These are phyloP conservation scores for Thunnus maccoyii DNA, from an alignment of 2,113 vertebrate genomes.

Conservation along the genomic window DNA sequence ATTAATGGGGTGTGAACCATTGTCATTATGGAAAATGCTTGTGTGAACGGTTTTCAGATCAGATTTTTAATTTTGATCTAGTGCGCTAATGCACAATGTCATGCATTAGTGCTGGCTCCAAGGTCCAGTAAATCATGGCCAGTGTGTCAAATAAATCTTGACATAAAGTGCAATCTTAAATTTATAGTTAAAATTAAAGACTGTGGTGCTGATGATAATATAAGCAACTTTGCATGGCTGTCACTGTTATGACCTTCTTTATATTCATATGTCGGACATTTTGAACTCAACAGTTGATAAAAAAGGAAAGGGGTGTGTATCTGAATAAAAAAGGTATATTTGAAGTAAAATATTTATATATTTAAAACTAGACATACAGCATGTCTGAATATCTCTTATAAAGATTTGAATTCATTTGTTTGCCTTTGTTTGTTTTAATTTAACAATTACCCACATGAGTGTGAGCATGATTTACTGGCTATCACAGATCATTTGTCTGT, in stretches of 20 bases:
- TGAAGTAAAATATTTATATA: not conserved
- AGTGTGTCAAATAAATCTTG: not conserved
- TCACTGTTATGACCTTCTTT: no score
- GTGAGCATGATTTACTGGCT: conserved; percentile 29
- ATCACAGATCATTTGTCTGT: conserved; percentile 50
- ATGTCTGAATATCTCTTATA: not conserved
- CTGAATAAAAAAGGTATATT: not conserved
- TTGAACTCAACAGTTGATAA: not conserved
- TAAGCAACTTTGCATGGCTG: no score
- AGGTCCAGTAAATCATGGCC: not conserved
- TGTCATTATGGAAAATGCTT: conserved; percentile 4
- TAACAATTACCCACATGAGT: conserved; percentile 27
- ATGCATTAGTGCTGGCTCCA: not conserved
- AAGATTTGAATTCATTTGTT: conserved; percentile 1
- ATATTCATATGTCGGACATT: not conserved
- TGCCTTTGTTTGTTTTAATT: conserved; percentile 46
- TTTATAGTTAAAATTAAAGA: not conserved
- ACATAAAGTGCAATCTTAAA: not conserved
- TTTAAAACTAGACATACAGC: conserved; percentile 7
- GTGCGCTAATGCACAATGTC: no score
- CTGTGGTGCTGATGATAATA: not conserved
- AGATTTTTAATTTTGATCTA: not conserved
- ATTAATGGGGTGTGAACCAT: not conserved
- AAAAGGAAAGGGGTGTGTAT: not conserved
- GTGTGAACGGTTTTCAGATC: not conserved